A percentile compares a stretch with the other conserved stretches of the same genome.
These are phyloP conservation scores for Lophius piscatorius DNA, from an alignment of 2,113 vertebrate genomes.

Conservation along the genomic window DNA sequence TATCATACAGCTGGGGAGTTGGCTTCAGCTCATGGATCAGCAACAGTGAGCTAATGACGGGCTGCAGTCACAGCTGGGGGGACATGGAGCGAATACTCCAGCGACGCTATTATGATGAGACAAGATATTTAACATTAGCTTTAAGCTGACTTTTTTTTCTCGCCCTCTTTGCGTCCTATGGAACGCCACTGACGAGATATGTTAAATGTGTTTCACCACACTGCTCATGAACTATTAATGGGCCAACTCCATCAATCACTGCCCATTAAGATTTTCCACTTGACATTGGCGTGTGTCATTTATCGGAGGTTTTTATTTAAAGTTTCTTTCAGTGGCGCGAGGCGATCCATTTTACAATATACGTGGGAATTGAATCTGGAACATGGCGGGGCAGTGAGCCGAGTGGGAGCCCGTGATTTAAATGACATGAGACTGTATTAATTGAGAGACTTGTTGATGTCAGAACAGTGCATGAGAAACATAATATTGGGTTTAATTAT, in stretches of 20 bases:
- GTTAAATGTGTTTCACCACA: conserved; percentile 39
- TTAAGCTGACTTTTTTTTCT: too few relatives aligned
- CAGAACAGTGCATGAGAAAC: conserved; percentile 7
- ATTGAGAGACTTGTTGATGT: conserved; percentile 28
- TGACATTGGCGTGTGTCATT: conserved; percentile 31
- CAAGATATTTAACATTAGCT: conserved; percentile 19
- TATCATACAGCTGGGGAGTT: not conserved
- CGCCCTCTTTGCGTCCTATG: not conserved
- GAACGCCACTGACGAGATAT: conserved; percentile 14
- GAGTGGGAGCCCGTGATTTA: conserved; percentile 19
- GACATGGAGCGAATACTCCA: conserved; percentile 6
- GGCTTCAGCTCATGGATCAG: not conserved
- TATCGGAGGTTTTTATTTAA: conserved; percentile 34
- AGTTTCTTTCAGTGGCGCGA: conserved; percentile 32
- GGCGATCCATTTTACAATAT: conserved; percentile 55
- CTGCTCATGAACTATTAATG: conserved; percentile 47
- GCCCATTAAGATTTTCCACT: conserved; percentile 37
- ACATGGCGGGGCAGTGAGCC: conserved; percentile 22
- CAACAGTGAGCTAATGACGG: not conserved
- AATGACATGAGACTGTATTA: conserved; percentile 45
- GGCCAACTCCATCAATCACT: conserved; percentile 49
- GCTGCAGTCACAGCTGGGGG: conserved; percentile 14
- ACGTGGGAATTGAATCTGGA: not conserved
- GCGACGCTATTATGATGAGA: conserved; percentile 8
- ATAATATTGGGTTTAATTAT: not conserved